A percentile compares a stretch with the other conserved stretches of the same genome.
Conservation (phyloP, 2,797 vertebrate species). For the Etheostoma perlongum region DNA sequence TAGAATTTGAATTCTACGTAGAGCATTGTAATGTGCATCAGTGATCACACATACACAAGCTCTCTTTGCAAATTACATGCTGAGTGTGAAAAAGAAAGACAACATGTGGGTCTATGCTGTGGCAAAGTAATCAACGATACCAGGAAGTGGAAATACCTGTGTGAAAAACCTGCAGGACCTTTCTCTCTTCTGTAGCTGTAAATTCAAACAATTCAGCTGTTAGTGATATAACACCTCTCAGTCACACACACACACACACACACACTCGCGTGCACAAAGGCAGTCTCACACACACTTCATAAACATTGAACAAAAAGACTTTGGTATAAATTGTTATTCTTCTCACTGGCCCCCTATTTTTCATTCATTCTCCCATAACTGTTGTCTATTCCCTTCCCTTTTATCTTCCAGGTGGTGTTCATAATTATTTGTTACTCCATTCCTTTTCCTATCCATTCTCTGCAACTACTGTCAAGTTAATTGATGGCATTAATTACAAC, state of each 20-base stretch:
- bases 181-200: constrained; percentile 99
- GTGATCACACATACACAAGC: constrained; percentile 32
- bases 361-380: constrained; percentile 14
- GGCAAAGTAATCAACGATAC: constrained; percentile 67
- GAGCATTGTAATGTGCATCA: constrained; percentile 47
- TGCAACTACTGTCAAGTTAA: constrained; percentile 54
- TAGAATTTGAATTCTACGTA: constrained; percentile 24
- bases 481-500: constrained; percentile 73
- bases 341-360: constrained; percentile 18
- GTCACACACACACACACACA: constrained; percentile 19
- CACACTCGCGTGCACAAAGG: background rate
- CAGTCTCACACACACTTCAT: constrained; percentile 51
- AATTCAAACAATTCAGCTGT: constrained; percentile 86
- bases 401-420: constrained; percentile 37
- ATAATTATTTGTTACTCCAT: constrained; percentile 28
- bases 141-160: constrained; percentile 90
- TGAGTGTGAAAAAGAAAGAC: constrained; percentile 34
- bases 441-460: constrained; percentile 39
- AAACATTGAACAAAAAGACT: constrained; percentile 45
- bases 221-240: constrained; percentile 69
- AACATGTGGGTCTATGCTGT: constrained; percentile 40
- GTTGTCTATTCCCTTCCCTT: constrained; percentile 2
- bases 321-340: constrained; percentile 47
- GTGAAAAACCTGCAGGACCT: constrained; percentile 98
- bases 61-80: constrained; percentile 65